phyloP scores from a whole-genome alignment of 1,140 invertebrate genomes.

The Drosophila setifemur region DNA sequence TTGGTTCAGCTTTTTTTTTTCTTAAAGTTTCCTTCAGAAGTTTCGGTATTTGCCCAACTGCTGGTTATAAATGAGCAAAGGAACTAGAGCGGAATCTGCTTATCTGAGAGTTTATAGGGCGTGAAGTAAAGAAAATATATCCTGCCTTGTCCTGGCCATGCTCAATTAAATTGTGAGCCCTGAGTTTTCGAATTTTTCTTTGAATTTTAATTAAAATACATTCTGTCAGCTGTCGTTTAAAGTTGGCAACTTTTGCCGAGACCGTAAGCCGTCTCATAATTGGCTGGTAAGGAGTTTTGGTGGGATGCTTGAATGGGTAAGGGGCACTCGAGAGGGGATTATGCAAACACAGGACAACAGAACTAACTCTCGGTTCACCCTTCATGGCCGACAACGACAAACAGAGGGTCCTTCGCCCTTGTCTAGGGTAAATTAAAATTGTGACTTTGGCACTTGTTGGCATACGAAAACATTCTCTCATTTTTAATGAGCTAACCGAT shows the following conservation, averaged over 20 bases:
- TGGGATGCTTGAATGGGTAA: conserved; percentile 14
- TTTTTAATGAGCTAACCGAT: conserved; percentile 75
- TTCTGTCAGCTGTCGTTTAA: conserved; percentile 71
- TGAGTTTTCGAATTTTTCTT: conserved; percentile 40
- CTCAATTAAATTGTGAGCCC: conserved; percentile 51
- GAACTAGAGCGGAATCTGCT: conserved; percentile 33
- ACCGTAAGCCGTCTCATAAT: conserved; percentile 52
- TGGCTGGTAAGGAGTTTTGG: conserved; percentile 56
- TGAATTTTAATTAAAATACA: conserved; percentile 70
- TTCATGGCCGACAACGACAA: conserved; percentile 2
- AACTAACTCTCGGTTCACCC: conserved; percentile 5
- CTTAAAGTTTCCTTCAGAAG: background rate
- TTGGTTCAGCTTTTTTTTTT: background rate
- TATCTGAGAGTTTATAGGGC: conserved; percentile 27
- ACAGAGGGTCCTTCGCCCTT: conserved; percentile 7
- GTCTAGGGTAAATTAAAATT: conserved; percentile 68
- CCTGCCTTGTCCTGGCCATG: conserved; percentile 33
- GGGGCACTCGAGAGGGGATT: conserved; percentile 29
- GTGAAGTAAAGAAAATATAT: conserved; percentile 34
- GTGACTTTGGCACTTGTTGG: conserved; percentile 76
- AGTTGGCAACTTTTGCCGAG: conserved; percentile 42
- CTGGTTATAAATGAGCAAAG: background rate
- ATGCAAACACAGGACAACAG: conserved; percentile 16
- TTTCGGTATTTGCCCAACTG: background rate
- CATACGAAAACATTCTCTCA: conserved; percentile 39